A percentile compares a stretch with the other conserved stretches of the same genome.
Evolutionary conservation across 2,113 vertebrate species (phyloP).

Genomic region (Gopherus flavomarginatus): DNA sequence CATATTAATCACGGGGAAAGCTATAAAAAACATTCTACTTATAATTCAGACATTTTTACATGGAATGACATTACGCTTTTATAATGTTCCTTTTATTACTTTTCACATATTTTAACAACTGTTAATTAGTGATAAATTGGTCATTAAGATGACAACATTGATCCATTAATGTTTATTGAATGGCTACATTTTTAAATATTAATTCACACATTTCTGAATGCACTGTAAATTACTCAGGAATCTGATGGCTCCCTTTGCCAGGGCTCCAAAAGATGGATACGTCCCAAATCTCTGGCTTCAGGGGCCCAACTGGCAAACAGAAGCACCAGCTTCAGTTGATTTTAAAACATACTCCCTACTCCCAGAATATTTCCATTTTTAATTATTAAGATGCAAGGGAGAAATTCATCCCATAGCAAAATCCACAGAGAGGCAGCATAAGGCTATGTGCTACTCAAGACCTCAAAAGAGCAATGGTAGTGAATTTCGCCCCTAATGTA

Average conservation of each 20-base stretch:
- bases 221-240: background rate
- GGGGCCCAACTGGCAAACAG: background rate
- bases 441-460: background rate
- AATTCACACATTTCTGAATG: constrained; percentile 27
- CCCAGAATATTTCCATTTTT: background rate
- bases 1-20: constrained; percentile 39
- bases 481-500: background rate
- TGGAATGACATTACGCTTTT: constrained; percentile 27
- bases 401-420: background rate
- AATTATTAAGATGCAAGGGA: constrained; percentile 7
- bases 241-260: constrained; percentile 7
- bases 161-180: constrained; percentile 23
- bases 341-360: background rate
- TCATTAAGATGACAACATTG: constrained; percentile 23
- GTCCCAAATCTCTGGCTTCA: background rate
- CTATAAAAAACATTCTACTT: background rate
- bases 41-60: constrained; percentile 11
- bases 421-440: background rate
- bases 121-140: constrained; percentile 40
- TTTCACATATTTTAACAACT: constrained; percentile 54
- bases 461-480: background rate
- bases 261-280: background rate
- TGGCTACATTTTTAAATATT: background rate
- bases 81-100: background rate
- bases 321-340: background rate